Evolutionary conservation across 2,888 invertebrate genomes (phyloP), one percentile per base, ranked within the genome.

Genomic region (Cerceris ruficornis): DNA sequence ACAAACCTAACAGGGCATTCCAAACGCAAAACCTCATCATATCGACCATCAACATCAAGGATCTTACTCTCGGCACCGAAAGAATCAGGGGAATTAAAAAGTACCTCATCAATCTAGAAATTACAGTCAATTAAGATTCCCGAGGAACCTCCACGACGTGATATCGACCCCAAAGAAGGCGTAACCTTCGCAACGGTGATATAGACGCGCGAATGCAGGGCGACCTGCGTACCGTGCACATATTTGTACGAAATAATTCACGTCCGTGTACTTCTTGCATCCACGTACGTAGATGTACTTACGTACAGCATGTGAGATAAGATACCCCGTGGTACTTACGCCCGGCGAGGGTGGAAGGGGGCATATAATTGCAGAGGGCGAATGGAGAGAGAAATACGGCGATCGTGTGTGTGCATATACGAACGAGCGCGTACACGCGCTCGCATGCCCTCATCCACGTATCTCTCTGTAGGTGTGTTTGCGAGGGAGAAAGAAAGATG

Each of bases 121-220:
- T 88, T 87, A 85, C 86, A 85, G 86, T 88, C 87, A 88, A 88
- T 88, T 87, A 88, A 88, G 83, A 69, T 14, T 54, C 49, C 15
- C 54, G 66, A 46, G 65, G 76, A 84, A 71, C 80, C 57, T 57
- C 83, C 84, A 69, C 83, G 78, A 83, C 84, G 82, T 82, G 86
- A 85, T 88, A 86, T 87, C 84, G 83, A 86, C 80, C 84, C 75
- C 77, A 61, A 69, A 62, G 72, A 55, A 49, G 61, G 72, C 59
- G 69, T 11, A 70, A 59, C 61, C 49, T 58, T 8, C 28, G 15
- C 54, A 9, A 62, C 70, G 42, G 2, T 41, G 69, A 77, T 66
- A 69, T 70, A 39, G 5, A 15, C 61, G 43, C 41, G 13, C 42
- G 28, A 17, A 57, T 17, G 7, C 54, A 42, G 11, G 46, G 50